Evolutionary conservation across 2,113 vertebrate genomes (phyloP).

Genomic region (Noctilio leporinus): DNA sequence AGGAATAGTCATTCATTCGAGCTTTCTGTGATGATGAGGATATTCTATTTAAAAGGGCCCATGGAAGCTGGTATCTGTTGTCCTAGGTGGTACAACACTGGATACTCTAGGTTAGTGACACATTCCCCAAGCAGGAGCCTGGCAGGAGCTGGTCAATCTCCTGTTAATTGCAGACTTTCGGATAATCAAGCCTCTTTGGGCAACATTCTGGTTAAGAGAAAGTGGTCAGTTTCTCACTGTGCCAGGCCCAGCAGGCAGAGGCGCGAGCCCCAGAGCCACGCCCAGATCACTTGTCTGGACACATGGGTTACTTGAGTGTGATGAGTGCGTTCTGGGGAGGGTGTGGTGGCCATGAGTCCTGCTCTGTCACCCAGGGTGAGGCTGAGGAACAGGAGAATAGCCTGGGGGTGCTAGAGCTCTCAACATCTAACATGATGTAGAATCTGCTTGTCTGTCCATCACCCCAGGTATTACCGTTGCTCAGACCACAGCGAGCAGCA

Average conservation of each 20-base stretch:
- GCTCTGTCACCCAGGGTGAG: background rate
- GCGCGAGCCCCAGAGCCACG: background rate
- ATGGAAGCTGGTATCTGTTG: background rate
- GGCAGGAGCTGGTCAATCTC: background rate
- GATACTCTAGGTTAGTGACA: background rate
- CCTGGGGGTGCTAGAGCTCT: background rate
- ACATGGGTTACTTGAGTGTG: too few species aligned
- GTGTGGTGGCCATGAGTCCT: background rate
- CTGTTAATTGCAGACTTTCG: background rate
- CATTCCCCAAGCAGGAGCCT: background rate
- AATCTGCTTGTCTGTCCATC: background rate
- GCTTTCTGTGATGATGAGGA: background rate
- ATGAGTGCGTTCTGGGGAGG: accelerated
- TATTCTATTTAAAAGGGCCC: background rate
- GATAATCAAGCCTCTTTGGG: background rate
- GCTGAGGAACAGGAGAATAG: background rate
- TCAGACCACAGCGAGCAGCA: background rate
- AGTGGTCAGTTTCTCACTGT: background rate
- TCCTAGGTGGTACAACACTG: accelerated
- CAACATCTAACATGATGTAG: background rate
- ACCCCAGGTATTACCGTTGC: background rate
- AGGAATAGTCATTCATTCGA: background rate
- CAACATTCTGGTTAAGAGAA: background rate
- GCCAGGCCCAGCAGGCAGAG: background rate
- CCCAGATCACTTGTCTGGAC: background rate